Evolutionary conservation across 2,888 invertebrate genomes (phyloP).

Genomic region (Nymphalis c-album): DNA sequence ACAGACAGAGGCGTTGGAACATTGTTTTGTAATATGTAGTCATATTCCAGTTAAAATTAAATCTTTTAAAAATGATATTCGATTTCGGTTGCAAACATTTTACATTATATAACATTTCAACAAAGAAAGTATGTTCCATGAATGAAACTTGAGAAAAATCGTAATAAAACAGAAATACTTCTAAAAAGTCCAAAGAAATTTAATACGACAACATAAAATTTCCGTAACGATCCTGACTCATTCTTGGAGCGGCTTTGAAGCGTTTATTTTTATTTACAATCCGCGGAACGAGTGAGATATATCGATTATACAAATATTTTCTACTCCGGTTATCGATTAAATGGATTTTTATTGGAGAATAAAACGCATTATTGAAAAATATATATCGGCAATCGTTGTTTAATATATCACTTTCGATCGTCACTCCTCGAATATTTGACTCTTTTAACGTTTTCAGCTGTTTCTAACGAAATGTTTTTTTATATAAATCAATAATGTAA

Average conservation of each 20-base stretch:
- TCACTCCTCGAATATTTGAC: neutral
- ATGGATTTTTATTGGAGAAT: slow-evolving; percentile 16
- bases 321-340: slow-evolving; percentile 7
- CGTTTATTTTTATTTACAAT: slow-evolving; percentile 25
- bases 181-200: slow-evolving; percentile 7
- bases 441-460: neutral
- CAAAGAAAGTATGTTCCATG: no score
- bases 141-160: neutral
- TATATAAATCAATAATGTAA: neutral
- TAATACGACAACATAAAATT: slow-evolving; percentile 16
- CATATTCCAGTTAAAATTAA: no score
- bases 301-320: slow-evolving; percentile 17
- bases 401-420: neutral
- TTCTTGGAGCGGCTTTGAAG: neutral
- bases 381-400: slow-evolving; percentile 9
- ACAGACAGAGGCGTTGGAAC: no score
- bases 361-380: slow-evolving; percentile 10
- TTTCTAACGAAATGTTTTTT: neutral
- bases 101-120: no score
- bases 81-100: no score
- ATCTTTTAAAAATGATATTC: no score
- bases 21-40: no score
- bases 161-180: slow-evolving; percentile 11
- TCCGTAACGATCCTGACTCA: slow-evolving; percentile 26
- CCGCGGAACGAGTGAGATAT: slow-evolving; percentile 8